These are phyloP conservation scores for Sigmodon hispidus DNA, from an alignment of 2,113 vertebrate genomes.

Conservation along the genomic window DNA sequence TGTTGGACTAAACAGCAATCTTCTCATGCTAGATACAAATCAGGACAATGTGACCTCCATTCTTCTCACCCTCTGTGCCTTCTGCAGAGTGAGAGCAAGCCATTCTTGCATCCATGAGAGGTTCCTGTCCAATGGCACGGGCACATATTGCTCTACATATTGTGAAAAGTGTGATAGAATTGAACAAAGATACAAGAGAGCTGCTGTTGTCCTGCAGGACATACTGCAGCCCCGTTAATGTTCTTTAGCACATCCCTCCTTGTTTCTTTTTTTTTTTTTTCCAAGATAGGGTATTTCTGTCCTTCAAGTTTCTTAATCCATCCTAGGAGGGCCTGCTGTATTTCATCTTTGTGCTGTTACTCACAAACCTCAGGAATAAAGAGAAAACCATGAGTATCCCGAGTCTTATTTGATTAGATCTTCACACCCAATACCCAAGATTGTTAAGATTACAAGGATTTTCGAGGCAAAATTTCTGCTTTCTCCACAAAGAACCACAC, in stretches of 20 bases:
- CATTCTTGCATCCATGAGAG: not conserved
- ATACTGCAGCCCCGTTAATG: not conserved
- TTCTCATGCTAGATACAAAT: not conserved
- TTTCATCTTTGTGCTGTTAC: slow-evolving; percentile 22
- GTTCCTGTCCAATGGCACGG: not conserved
- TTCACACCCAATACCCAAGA: not conserved
- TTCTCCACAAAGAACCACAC: slow-evolving; percentile 23
- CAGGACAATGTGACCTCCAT: not conserved
- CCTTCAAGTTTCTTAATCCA: not conserved
- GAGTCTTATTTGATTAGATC: slow-evolving; percentile 40
- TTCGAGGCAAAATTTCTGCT: slow-evolving; percentile 21
- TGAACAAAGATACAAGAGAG: not conserved
- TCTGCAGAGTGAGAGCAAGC: not conserved
- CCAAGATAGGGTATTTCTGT: not conserved
- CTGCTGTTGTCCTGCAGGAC: not conserved
- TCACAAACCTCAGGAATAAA: slow-evolving; percentile 70
- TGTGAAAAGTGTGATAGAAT: not conserved
- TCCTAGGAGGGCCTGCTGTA: not conserved
- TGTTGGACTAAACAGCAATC: not conserved
- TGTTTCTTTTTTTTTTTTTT: not conserved
- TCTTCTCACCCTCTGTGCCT: not conserved
- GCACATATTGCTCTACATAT: not conserved
- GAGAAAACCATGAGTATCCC: not conserved
- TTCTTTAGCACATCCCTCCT: not conserved
- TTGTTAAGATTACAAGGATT: slow-evolving; percentile 9